Evolutionary conservation across 2,888 invertebrate species (phyloP).

Genomic region (Clistopyga incitator): DNA sequence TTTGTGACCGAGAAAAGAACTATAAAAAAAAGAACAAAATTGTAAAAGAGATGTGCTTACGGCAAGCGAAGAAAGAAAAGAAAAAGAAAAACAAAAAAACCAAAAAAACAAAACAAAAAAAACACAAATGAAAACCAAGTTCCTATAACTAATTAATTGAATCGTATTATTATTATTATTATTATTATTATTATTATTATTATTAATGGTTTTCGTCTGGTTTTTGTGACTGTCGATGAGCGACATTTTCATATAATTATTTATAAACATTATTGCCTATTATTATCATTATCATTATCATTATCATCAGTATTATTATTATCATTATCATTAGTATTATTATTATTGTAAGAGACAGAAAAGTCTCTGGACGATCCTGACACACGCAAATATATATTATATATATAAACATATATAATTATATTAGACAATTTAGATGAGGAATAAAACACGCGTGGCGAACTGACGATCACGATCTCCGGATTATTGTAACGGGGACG

Average conservation of each 20-base stretch:
- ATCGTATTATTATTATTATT: constrained; percentile 58
- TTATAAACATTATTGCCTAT: constrained; percentile 38
- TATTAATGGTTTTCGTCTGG: constrained; percentile 24
- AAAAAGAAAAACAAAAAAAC: too few species aligned
- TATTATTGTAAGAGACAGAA: constrained; percentile 21
- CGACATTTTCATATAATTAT: constrained; percentile 32
- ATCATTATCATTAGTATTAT: too few species aligned
- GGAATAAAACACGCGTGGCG: constrained; percentile 37
- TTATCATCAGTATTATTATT: too few species aligned
- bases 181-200: too few species aligned
- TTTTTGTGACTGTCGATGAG: neutral
- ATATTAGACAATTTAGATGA: constrained; percentile 47
- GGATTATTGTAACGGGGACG: constrained; percentile 54
- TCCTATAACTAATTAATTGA: constrained; percentile 57
- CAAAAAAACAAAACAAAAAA: too few species aligned
- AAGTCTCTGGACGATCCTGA: constrained; percentile 26
- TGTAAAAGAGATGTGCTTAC: constrained; percentile 11
- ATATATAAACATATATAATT: constrained; percentile 54
- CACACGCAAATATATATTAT: constrained; percentile 59
- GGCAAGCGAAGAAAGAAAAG: constrained; percentile 31
- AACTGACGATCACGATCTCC: constrained; percentile 38
- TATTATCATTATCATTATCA: constrained; percentile 45
- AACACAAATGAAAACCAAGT: constrained; percentile 36
- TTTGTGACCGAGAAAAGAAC: too few species aligned
- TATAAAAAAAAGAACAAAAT: neutral